Percentiles rank a stretch among this genome's conserved stretches.
Conservation (phyloP, 2,113 vertebrate species). For the Tauraco erythrolophus region DNA sequence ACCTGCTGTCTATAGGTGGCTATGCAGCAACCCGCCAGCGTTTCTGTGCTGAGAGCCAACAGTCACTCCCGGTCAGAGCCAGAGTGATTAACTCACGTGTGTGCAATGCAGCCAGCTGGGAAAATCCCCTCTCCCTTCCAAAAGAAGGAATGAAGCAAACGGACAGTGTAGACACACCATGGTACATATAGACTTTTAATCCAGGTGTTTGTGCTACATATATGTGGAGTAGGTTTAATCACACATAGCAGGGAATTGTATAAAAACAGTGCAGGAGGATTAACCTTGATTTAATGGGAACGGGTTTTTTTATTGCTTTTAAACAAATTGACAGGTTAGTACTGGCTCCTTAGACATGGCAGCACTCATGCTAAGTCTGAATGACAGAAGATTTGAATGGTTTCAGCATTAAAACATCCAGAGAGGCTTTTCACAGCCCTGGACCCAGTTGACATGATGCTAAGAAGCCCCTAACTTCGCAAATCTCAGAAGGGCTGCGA, state of each 20-base stretch:
- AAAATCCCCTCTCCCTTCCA: not conserved
- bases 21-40: not conserved
- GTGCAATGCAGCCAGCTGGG: not conserved
- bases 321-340: slow-evolving; percentile 36
- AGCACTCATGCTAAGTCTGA: slow-evolving; percentile 36
- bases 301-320: slow-evolving; percentile 46
- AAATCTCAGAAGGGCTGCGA: not conserved
- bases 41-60: fast-evolving
- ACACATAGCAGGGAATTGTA: not conserved
- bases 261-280: slow-evolving; percentile 17
- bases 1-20: not conserved
- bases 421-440: not conserved
- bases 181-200: not conserved
- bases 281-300: slow-evolving; percentile 50
- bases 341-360: not conserved
- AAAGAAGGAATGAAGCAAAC: not conserved
- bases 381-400: slow-evolving; percentile 46
- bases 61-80: not conserved
- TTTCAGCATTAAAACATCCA: slow-evolving; percentile 1
- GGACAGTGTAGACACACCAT: fast-evolving
- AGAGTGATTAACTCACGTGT: not conserved
- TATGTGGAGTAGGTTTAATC: not conserved
- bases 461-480: not conserved
- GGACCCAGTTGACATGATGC: not conserved
- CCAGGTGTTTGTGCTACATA: not conserved